Percentiles rank a stretch among this genome's conserved stretches.
Evolutionary conservation across 2,113 vertebrate species (phyloP).

Genomic region (Hemiprocne comata): DNA sequence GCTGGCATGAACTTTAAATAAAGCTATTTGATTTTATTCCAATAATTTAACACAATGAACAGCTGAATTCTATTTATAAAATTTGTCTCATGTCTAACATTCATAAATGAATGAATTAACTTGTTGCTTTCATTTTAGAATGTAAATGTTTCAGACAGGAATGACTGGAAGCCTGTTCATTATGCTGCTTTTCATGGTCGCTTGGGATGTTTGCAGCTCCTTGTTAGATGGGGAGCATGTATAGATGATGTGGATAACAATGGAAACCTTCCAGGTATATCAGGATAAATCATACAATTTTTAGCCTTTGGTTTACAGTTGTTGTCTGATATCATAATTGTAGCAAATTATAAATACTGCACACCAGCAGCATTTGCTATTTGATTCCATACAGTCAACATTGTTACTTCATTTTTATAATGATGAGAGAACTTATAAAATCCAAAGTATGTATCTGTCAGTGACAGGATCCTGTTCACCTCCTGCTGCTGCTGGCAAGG

Average conservation of each 20-base stretch:
- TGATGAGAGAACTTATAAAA: not conserved
- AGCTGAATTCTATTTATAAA: not conserved
- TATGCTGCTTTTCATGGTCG: conserved; percentile 84
- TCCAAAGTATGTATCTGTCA: not conserved
- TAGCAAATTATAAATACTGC: not conserved
- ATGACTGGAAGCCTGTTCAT: conserved; percentile 80
- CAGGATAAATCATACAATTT: not conserved
- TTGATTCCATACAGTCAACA: not conserved
- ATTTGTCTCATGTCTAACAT: not conserved
- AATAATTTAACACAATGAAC: not conserved
- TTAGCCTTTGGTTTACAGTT: not conserved
- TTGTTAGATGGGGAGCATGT: conserved; percentile 78
- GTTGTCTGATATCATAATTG: not conserved
- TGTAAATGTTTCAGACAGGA: conserved; percentile 71
- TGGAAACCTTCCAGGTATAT: conserved; percentile 82
- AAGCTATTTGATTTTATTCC: not conserved
- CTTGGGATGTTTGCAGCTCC: conserved; percentile 83
- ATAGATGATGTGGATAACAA: conserved; percentile 77
- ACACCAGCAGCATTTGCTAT: not conserved
- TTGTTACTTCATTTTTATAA: not conserved
- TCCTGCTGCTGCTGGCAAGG: not conserved
- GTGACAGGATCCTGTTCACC: not conserved
- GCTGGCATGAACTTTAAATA: not conserved
- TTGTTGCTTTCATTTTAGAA: conserved; percentile 69
- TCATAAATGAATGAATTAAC: conserved; percentile 25